These are phyloP conservation scores for Scrobipalpa atriplicella DNA, from an alignment of 2,888 invertebrate species.

Conservation along the genomic window DNA sequence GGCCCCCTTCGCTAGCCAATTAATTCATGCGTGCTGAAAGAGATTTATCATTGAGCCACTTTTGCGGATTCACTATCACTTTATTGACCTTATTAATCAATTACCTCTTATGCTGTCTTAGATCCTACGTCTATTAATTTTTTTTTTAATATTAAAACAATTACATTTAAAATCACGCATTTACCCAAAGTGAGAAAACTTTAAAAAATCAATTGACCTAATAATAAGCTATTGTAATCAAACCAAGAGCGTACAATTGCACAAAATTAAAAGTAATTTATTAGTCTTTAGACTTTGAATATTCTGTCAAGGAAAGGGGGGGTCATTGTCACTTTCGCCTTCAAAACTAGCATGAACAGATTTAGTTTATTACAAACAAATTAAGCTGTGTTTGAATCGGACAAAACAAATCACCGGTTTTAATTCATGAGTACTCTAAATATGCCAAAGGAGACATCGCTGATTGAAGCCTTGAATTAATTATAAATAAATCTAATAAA, in stretches of 20 bases:
- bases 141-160: constrained; percentile 39
- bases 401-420: constrained; percentile 62
- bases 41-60: constrained; percentile 69
- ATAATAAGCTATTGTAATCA: too few species aligned
- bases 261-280: too few species aligned
- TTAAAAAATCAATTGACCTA: too few species aligned
- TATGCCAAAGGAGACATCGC: constrained; percentile 57
- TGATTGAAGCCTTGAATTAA: constrained; percentile 74
- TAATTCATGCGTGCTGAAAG: constrained; percentile 73
- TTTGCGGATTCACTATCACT: constrained; percentile 58
- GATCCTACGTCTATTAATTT: not conserved
- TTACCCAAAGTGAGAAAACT: too few species aligned
- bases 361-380: constrained; percentile 74
- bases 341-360: too few species aligned
- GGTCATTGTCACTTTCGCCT: too few species aligned
- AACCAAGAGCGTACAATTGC: too few species aligned
- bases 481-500: constrained; percentile 64
- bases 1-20: constrained; percentile 49
- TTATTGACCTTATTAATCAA: constrained; percentile 32
- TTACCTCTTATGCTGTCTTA: constrained; percentile 24
- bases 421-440: constrained; percentile 75
- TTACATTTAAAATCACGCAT: too few species aligned
- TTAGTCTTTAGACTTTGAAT: too few species aligned
- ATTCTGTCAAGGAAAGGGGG: too few species aligned
- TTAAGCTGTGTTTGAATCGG: constrained; percentile 67